Base-by-base conservation (phyloP, 2,888 invertebrate species). In the Erebia palarica region DNA sequence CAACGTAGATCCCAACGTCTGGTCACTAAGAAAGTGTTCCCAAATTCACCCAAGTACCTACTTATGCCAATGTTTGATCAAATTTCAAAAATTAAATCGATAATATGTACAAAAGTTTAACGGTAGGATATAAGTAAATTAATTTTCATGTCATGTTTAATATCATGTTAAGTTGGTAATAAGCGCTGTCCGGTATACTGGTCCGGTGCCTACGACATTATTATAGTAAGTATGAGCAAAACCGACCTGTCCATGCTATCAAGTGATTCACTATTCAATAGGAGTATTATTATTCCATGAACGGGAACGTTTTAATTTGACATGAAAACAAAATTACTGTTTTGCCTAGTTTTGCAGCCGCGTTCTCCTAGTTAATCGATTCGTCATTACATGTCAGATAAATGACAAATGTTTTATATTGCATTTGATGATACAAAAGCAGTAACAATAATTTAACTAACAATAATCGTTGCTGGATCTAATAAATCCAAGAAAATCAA, bases 291-390 rank as follows among this genome's bases (percentile, higher is more conserved):
- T 36, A 61, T 68, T 68, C 16, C 21, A 21, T 27, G 49, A 44
- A 44, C 21, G 53, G 70, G 53, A 14, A 70, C 65, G 60, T 60
- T 70, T 68, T 36, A 68, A 55, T 59, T 68, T 68, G 68, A 68
- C 68, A 68, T 68, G 68, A 55, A 44, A 68, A 68, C 63, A 61
- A 42, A 57, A 68, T 68, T 63, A 68, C 68, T 61, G 68, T 61
- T 68, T 63, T 44, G 68, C 68, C 61, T 61, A 55, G 68, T 61
- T 68, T 63, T 44, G 68, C 68, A 68, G 68, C 61, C 61, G 68
- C 42, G 51, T 60, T 42, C 47, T 61, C n/a, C 21, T 44, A 44
- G 44, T 59, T 68, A 61, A 53, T 55, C 42, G 68, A 55, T 68
- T 68, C 47, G 42, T 68, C 60, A 53, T 60, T 68, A 68, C 60